These are phyloP conservation scores for Prorops nasuta DNA, from an alignment of 1,140 invertebrate genomes.

Conservation along the genomic window DNA sequence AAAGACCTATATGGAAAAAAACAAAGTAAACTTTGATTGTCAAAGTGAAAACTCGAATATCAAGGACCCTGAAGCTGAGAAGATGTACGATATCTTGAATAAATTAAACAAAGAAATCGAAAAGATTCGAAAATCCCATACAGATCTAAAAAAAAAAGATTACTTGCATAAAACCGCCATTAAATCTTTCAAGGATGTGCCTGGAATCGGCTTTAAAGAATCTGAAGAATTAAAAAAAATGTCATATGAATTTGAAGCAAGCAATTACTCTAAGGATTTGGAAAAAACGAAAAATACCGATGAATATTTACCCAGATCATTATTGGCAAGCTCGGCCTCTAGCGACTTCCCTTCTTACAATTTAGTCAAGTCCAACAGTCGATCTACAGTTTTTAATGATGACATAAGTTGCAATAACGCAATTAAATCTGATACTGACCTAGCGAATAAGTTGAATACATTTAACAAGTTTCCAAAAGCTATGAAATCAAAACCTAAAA, in stretches of 20 bases:
- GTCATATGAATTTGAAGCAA: neutral
- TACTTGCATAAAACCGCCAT: conserved; percentile 8
- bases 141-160: conserved; percentile 4
- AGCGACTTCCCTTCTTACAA: neutral
- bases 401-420: neutral
- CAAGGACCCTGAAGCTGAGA: conserved; percentile 7
- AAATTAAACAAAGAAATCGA: conserved; percentile 16
- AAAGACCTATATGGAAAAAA: too few relatives aligned
- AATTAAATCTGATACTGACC: neutral
- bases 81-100: conserved; percentile 22
- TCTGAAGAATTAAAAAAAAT: neutral
- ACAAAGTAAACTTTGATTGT: conserved; percentile 25
- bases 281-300: neutral
- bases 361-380: neutral
- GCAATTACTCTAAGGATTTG: neutral
- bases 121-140: conserved; percentile 16
- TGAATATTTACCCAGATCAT: neutral
- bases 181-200: neutral
- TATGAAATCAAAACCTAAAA: too few relatives aligned
- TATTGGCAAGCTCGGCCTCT: neutral
- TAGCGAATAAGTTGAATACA: neutral
- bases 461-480: too few relatives aligned
- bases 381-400: neutral
- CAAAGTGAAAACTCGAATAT: conserved; percentile 5
- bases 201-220: conserved; percentile 6